Evolutionary conservation across 2,113 vertebrate species (phyloP), one percentile per base, ranked within the genome.

Genomic region (Marmota monax): DNA sequence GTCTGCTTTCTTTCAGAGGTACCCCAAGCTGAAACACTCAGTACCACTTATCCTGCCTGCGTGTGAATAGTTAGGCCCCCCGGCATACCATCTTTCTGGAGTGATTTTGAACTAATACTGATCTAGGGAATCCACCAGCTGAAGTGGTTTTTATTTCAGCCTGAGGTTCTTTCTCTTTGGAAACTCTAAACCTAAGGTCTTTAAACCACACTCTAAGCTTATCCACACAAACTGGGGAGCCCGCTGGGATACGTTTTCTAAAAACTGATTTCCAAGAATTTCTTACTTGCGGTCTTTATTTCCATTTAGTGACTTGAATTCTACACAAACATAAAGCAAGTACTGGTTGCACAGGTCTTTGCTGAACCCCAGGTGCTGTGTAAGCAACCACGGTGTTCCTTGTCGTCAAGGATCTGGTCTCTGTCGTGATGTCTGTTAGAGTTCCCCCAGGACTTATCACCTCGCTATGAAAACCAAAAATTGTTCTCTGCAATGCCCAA

Each of bases 181-280:
- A 80, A 96, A 88, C 70, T 69, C 29, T 84, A 74, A 70, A 22
- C 1, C 77, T 86, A 48, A 77, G 11, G 8, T 92, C 76, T 88
- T 76, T 85, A 74, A 72, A 58, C 56, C 53, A 58, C 67, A 63
- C 80, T 92, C 69, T 88, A 94, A 82, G 89, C 89, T 42, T 77
- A 74, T 79, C 39, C 53, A 79, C 67, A 76, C 20, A 96, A 88
- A 39, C 67, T 39, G 12, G 10, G 42, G 37, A 90, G 37, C 7
- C 94, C 74, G 23, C 51, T 80, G 45, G 76, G 18, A 96, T 74
- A 84, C 72, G 56, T 61, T 92, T 91, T 79, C 42, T 83, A 67
- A 91, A 92, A 83, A 42, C 48, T 73, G 51, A 42, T 89, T 86
- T 86, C 73, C 27, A 92, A 69, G 65, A 94, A 92, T 61, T 61